A percentile compares a stretch with the other conserved stretches of the same genome.
Evolutionary conservation across 2,888 invertebrate species (phyloP).

Genomic region (Sphinx pinastri): DNA sequence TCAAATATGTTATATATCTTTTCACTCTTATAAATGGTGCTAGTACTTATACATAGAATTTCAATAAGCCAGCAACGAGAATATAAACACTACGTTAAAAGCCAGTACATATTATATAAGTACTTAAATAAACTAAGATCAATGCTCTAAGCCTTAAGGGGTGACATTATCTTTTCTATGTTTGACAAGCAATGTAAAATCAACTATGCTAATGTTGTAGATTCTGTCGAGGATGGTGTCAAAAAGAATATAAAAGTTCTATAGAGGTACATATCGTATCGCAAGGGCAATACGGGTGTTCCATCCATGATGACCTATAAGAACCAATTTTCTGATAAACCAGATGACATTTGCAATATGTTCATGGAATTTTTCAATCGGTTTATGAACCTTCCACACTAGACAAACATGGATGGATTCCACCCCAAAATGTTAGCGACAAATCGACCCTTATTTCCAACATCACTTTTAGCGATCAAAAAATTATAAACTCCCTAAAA

Average conservation of each 20-base stretch:
- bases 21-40: too few relatives aligned
- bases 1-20: too few relatives aligned
- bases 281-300: background rate
- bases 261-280: background rate
- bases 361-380: conserved; percentile 3
- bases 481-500: background rate
- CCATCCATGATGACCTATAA: background rate
- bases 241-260: background rate
- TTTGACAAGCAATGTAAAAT: background rate
- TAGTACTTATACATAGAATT: too few relatives aligned
- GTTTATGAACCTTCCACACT: background rate
- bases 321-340: background rate
- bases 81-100: too few relatives aligned
- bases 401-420: background rate
- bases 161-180: too few relatives aligned
- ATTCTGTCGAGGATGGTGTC: background rate
- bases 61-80: too few relatives aligned
- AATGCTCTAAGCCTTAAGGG: too few relatives aligned
- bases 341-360: conserved; percentile 3
- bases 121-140: too few relatives aligned
- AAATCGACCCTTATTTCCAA: background rate
- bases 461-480: background rate
- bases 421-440: background rate
- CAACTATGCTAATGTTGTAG: background rate
- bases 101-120: too few relatives aligned